Evolutionary conservation across 2,888 invertebrate species (phyloP), one percentile per base, ranked within the genome.

Genomic region (Tinea pellionella): DNA sequence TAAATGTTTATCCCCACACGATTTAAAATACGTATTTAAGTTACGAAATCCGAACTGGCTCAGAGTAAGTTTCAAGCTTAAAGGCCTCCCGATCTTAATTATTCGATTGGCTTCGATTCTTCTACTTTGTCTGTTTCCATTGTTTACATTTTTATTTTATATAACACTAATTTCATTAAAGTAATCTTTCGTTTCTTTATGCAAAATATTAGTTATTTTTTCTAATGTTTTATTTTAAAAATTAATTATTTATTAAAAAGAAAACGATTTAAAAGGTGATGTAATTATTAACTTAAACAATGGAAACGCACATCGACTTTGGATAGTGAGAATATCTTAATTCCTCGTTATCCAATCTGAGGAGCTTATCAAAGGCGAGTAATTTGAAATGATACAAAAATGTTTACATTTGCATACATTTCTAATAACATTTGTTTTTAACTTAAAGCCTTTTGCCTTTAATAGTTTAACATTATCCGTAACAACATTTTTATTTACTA

Each of bases 61-160:
- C 69, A 68, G 68, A 72, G 71, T 74, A 72, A 74, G 71, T 73
- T 69, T 63, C 69, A 62, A 63, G 69, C 68, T 72, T 77, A 74
- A 78, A 73, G 72, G 77, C 75, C 70, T 68, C 67, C 47, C 24
- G 64, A 69, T 68, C 67, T 77, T 77, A 76, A 80, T 78, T 77
- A 75, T 69, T 65, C 65, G 67, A 75, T 74, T 71, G 69, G 68
- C 70, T 72, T 69, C 64, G 68, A 67, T 67, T 68, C 65, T 69
- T 43, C 30, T 60, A 47, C 43, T 24, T 37, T 51, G 18, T 18
- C 18, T 30, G 19, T 30, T 60, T 60, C 37, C 32, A 60, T 53
- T 32, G n/a, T 47, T 58, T n/a, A n/a, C n/a, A 41, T 2, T 6
- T 8, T 41, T 41, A 13, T 41, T 41, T 41, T 41, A 8, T 41